Percentiles rank a stretch among this genome's conserved stretches.
These are phyloP conservation scores for Typhlichthys eigenmanni DNA, from an alignment of 2,797 vertebrate species.

Conservation along the genomic window DNA sequence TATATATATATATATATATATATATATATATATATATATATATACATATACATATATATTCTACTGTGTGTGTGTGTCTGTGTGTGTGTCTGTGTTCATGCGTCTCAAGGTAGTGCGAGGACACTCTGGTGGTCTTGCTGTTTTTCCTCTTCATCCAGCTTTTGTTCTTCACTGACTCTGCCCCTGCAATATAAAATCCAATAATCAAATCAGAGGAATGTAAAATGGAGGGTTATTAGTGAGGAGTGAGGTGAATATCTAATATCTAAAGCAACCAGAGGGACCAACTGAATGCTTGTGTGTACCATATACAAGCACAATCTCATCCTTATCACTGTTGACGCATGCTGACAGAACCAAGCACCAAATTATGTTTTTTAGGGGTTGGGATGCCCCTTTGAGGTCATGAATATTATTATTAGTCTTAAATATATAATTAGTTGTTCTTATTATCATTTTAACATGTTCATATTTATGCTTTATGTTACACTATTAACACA, in stretches of 20 bases:
- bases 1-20: too few species aligned
- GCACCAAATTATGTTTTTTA: too few species aligned
- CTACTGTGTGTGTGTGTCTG: slow-evolving; percentile 1
- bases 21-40: too few species aligned
- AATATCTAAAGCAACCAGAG: too few species aligned
- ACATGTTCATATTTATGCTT: neutral
- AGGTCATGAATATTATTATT: neutral
- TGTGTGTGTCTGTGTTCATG: neutral
- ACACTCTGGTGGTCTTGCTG: slow-evolving; percentile 75
- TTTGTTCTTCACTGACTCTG: slow-evolving; percentile 57
- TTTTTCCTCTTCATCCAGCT: slow-evolving; percentile 72
- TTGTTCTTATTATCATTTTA: neutral
- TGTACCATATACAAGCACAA: too few species aligned
- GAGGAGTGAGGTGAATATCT: too few species aligned
- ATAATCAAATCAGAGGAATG: slow-evolving; percentile 38
- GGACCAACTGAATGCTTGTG: too few species aligned
- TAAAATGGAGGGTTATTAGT: neutral
- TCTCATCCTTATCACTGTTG: too few species aligned
- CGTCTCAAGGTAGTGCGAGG: slow-evolving; percentile 62
- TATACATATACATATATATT: neutral
- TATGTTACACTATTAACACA: too few species aligned
- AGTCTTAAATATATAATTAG: neutral
- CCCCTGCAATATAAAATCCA: slow-evolving; percentile 56
- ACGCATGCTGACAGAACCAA: too few species aligned
- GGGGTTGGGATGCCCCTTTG: too few species aligned